Evolutionary conservation across 2,113 vertebrate species (phyloP), one percentile per base, ranked within the genome.

Genomic region (Poecile atricapillus): DNA sequence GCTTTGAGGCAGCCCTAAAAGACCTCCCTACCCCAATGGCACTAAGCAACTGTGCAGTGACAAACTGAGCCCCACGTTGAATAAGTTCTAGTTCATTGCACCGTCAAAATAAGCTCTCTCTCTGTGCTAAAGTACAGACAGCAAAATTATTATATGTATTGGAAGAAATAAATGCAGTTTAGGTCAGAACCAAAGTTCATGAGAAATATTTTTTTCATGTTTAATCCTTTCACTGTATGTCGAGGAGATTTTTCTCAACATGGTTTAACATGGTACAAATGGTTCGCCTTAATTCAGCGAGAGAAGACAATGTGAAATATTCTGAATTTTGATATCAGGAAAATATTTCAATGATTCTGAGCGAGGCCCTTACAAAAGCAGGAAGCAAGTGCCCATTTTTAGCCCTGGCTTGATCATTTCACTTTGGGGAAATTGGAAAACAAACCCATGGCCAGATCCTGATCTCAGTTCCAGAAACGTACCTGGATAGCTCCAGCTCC

Each of bases 11-110:
- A 90, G 12, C 4, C 8, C 13, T 21, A 58, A 31, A 18, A 69
- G 53, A 73, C 24, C 3, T 87, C 35, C 23, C 21, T 46, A 15
- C 21, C 13, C 13, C 12, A 30, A 25, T 3, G 18, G 23, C 41
- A 31, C 39, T 11, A 18, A 83, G 47, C 7, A 92, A 6, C 9
- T 28, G 4, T 15, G 9, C 49, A 46, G 50, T 47, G 47, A 25
- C 10, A 75, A 14, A 5, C 3, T 8, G 11, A 43, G 10, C 5
- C 28, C 7, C 0, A 0, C 12, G 67, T 0, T 60, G 31, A 84
- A 28, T 25, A n/a, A 43, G 5, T 39, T 74, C 33, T 15, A 15
- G 35, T 50, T 75, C 1, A 22, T 5, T 37, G 11, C 2, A 1
- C 13, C 55, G 17, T 44, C 24, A 53, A 88, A 90, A 77, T 33